These are phyloP conservation scores for Andinoacara biseriatus DNA, from an alignment of 2,113 vertebrate species.

Conservation along the genomic window DNA sequence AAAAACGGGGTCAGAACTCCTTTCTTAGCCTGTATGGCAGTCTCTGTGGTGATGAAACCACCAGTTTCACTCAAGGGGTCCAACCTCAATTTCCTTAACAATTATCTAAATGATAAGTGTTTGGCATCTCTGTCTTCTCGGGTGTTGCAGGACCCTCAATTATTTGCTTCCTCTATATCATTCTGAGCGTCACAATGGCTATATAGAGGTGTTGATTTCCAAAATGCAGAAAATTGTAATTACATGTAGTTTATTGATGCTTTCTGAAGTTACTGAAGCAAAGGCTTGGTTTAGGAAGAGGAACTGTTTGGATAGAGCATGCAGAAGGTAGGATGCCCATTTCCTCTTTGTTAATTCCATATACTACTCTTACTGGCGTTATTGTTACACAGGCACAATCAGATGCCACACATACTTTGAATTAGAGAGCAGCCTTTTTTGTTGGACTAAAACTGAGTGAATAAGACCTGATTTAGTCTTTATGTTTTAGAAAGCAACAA, in stretches of 20 bases:
- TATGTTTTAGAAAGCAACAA: neutral
- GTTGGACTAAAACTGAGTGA: neutral
- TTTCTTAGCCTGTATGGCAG: conserved; percentile 28
- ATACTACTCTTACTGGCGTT: neutral
- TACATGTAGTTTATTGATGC: conserved; percentile 5
- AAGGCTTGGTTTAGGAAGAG: neutral
- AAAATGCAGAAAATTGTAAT: conserved; percentile 23
- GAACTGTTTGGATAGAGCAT: neutral
- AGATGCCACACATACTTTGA: neutral
- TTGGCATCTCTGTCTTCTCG: neutral
- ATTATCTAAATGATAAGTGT: conserved; percentile 60
- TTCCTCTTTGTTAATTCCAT: neutral
- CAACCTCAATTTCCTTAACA: conserved; percentile 53
- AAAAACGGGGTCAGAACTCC: conserved; percentile 1
- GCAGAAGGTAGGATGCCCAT: neutral
- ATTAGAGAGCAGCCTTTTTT: neutral
- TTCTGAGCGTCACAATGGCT: conserved; percentile 18
- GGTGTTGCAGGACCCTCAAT: conserved; percentile 2
- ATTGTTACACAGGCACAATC: neutral
- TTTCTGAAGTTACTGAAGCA: neutral
- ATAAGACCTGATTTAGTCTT: neutral
- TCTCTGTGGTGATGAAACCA: conserved; percentile 24
- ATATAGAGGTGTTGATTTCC: neutral
- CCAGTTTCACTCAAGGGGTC: conserved; percentile 47
- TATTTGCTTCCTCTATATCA: conserved; percentile 26